These are phyloP conservation scores for Acleris laterana DNA, from an alignment of 2,888 invertebrate genomes.

Conservation along the genomic window DNA sequence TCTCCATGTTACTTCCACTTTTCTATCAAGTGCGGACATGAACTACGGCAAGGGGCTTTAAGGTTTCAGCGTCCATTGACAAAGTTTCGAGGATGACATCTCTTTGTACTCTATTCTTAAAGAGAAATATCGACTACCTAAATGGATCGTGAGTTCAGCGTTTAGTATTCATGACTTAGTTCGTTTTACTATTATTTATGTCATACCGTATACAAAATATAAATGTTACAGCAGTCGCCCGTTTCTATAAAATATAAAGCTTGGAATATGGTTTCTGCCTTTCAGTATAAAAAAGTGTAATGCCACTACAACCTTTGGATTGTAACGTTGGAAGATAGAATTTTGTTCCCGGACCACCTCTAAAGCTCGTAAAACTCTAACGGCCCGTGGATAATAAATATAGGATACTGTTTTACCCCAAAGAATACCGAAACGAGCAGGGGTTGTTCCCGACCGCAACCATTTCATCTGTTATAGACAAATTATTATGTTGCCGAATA, in stretches of 20 bases:
- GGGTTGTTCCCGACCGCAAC: conserved; percentile 43
- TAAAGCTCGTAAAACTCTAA: conserved; percentile 51
- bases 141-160: conserved; percentile 28
- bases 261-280: conserved; percentile 39
- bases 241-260: conserved; percentile 39
- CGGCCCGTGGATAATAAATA: conserved; percentile 50
- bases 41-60: conserved; percentile 71
- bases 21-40: conserved; percentile 71
- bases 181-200: conserved; percentile 54
- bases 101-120: conserved; percentile 74
- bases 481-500: conserved; percentile 36
- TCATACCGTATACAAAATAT: conserved; percentile 3
- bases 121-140: conserved; percentile 67
- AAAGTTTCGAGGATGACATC: conserved; percentile 77
- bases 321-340: conserved; percentile 44
- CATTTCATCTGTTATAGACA: conserved; percentile 42
- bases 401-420: conserved; percentile 47
- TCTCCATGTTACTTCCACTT: conserved; percentile 75
- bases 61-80: conserved; percentile 74
- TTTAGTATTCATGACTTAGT: conserved; percentile 69
- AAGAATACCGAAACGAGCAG: conserved; percentile 46
- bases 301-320: conserved; percentile 42
- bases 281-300: conserved; percentile 36
- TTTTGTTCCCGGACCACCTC: conserved; percentile 46
- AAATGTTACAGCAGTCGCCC: neutral